These are phyloP conservation scores for Leucosticte australis DNA, from an alignment of 2,113 vertebrate genomes.

Conservation along the genomic window DNA sequence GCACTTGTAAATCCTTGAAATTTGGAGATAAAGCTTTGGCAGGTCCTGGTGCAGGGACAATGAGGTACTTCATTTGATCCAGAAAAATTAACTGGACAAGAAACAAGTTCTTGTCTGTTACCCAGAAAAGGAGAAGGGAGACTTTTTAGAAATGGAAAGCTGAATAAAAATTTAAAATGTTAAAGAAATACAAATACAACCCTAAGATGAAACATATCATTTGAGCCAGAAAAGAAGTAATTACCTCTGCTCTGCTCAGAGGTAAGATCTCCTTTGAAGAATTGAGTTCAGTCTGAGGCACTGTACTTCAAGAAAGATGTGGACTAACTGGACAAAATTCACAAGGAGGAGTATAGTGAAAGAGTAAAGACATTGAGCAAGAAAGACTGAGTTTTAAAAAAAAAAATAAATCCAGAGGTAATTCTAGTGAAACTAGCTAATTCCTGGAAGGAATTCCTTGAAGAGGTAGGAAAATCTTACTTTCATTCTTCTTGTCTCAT, in stretches of 20 bases:
- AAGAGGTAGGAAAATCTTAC: not conserved
- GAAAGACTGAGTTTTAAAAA: not conserved
- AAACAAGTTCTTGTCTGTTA: not conserved
- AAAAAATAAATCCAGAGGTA: not conserved
- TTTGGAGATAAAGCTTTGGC: not conserved
- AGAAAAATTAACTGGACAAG: not conserved
- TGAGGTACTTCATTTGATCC: not conserved
- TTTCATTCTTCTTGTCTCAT: not conserved
- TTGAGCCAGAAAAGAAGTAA: not conserved
- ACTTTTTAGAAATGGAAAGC: not conserved
- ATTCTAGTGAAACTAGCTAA: not conserved
- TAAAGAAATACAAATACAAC: not conserved
- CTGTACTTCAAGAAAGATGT: not conserved
- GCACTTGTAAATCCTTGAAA: not conserved
- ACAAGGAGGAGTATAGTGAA: not conserved
- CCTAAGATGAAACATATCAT: not conserved
- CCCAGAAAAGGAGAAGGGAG: not conserved
- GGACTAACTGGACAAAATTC: not conserved
- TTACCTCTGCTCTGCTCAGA: not conserved
- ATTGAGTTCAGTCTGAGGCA: fast-evolving
- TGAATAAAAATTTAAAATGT: not conserved
- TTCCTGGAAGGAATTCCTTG: not conserved
- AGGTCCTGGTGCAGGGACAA: not conserved
- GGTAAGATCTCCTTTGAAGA: not conserved
- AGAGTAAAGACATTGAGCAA: not conserved